Conservation (phyloP, 2,888 invertebrate species). For the Chalcosyrphus nemorum region DNA sequence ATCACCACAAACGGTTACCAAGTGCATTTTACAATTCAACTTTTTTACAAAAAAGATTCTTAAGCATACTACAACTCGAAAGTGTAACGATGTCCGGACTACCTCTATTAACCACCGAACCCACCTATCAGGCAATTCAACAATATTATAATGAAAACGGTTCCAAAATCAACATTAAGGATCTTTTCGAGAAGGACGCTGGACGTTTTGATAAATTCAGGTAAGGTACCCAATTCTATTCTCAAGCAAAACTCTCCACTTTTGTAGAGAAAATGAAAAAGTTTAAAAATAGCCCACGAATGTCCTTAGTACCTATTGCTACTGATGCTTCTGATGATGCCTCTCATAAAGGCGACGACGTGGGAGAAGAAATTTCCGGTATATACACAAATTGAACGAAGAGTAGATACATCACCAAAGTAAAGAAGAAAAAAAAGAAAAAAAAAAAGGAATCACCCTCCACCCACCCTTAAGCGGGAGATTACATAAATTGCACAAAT, state of each 20-base stretch:
- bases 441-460: background rate
- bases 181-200: constrained; percentile 91
- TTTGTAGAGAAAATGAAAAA: background rate
- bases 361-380: constrained; percentile 61
- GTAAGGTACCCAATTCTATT: constrained; percentile 83
- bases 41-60: constrained; percentile 14
- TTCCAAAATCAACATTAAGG: constrained; percentile 89
- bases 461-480: background rate
- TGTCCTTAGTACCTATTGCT: constrained; percentile 15
- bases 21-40: constrained; percentile 42
- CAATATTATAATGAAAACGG: constrained; percentile 88
- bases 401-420: constrained; percentile 52
- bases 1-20: constrained; percentile 4
- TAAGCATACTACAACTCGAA: constrained; percentile 28
- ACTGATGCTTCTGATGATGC: constrained; percentile 37
- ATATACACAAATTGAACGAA: constrained; percentile 69
- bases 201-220: constrained; percentile 94
- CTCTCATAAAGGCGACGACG: constrained; percentile 10
- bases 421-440: background rate
- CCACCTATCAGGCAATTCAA: constrained; percentile 89
- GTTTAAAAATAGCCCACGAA: constrained; percentile 65
- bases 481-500: constrained; percentile 49
- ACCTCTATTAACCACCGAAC: constrained; percentile 85
- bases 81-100: constrained; percentile 82
- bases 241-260: background rate